Evolutionary conservation across 92 coral and sea anemone genomes (phyloP).

Genomic region (Scolanthus callimorphus): DNA sequence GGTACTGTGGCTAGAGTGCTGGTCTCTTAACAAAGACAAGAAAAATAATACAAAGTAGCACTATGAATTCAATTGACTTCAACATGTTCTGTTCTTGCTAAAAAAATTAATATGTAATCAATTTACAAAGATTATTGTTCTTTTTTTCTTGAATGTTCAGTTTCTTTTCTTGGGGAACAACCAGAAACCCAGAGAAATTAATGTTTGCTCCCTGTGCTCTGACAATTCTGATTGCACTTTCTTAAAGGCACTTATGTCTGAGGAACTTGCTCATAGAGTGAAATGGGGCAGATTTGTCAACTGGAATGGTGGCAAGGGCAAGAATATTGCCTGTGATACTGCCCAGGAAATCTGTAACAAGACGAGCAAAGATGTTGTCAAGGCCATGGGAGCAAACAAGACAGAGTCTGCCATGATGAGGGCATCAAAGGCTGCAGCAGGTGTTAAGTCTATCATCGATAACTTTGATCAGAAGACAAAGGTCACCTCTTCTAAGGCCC

Average conservation of each 20-base stretch:
- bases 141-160: too few species aligned
- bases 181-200: too few species aligned
- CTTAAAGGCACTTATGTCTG: conserved; percentile 27
- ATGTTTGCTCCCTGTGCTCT: too few species aligned
- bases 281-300: conserved; percentile 54
- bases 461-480: conserved; percentile 27
- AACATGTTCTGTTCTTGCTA: too few species aligned
- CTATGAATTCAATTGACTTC: too few species aligned
- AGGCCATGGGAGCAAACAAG: conserved; percentile 63
- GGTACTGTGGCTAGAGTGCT: too few species aligned
- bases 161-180: too few species aligned
- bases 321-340: conserved; percentile 45
- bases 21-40: too few species aligned
- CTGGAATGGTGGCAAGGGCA: conserved; percentile 47
- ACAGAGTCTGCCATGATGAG: conserved; percentile 37
- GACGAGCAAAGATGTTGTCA: conserved; percentile 40
- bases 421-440: conserved; percentile 56
- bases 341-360: conserved; percentile 55
- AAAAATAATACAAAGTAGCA: too few species aligned
- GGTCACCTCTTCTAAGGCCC: conserved; percentile 26
- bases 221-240: too few species aligned
- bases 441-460: conserved; percentile 32
- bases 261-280: conserved; percentile 42
- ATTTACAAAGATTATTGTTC: too few species aligned
- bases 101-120: too few species aligned